A percentile compares a stretch with the other conserved stretches of the same genome.
Conservation (phyloP, 2,113 vertebrate species). For the Petrocephalus zakoni region DNA sequence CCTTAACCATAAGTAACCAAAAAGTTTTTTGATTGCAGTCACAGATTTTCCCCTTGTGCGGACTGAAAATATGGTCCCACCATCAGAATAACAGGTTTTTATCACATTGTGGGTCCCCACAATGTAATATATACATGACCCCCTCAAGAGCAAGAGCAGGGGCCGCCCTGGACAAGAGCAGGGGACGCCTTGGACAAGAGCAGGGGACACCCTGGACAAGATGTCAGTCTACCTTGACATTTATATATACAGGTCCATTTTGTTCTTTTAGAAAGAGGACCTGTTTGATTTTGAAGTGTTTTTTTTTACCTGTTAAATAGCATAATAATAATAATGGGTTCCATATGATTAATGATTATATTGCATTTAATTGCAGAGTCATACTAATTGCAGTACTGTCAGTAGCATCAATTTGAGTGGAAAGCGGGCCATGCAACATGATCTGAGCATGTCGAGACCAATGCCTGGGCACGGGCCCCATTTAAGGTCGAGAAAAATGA, state of each 20-base stretch:
- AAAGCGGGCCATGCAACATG: neutral
- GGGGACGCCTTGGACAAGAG: neutral
- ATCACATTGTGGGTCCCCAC: too few relatives aligned
- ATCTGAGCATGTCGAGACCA: neutral
- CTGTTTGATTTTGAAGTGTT: neutral
- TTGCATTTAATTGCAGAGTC: constrained; percentile 1
- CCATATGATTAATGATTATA: neutral
- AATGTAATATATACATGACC: too few relatives aligned
- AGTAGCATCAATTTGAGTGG: neutral
- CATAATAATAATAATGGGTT: neutral
- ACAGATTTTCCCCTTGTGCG: too few relatives aligned
- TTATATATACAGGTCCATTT: neutral
- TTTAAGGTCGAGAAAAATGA: neutral
- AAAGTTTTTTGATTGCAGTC: too few relatives aligned
- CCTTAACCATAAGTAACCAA: too few relatives aligned
- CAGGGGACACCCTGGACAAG: neutral
- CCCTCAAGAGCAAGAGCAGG: too few relatives aligned
- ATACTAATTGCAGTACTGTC: neutral
- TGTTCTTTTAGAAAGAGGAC: neutral
- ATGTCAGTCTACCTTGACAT: neutral
- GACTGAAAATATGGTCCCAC: too few relatives aligned
- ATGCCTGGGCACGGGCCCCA: neutral
- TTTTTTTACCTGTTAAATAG: neutral
- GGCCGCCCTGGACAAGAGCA: neutral
- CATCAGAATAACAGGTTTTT: too few relatives aligned